Evolutionary conservation across 2,888 invertebrate species (phyloP), one percentile per base, ranked within the genome.

Genomic region (Noctua janthina): DNA sequence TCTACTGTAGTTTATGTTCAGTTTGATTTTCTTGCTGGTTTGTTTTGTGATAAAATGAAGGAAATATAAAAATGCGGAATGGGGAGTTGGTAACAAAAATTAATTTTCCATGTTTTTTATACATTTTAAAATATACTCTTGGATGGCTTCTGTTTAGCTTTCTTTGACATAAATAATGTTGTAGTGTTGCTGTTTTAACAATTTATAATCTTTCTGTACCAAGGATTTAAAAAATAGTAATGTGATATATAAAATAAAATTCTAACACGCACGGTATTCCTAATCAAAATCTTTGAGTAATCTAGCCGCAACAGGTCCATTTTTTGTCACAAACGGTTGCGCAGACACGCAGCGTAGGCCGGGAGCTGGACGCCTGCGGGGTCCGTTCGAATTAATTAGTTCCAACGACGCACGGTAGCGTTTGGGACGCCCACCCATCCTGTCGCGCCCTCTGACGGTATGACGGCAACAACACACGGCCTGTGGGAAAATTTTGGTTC

Each of bases 311-410:
- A 62, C 17, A 62, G 56, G 66, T 20, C 2, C 15, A 39, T 78
- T 86, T 85, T 86, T 83, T 82, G 82, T 83, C 76, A 70, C 54
- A 74, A 23, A 13, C 46, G 35, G 66, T 56, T 78, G 78, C 76
- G 73, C 71, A 17, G 75, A 67, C 67, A 64, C 67, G 76, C 70
- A 77, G 90, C 90, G 92, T 92, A 91, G 88, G 87, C 81, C 88
- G 88, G 90, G 85, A 89, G 90, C 86, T 77, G 81, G 77, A 78
- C 78, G 84, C 90, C 90, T 75, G 88, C 82, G 39, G 91, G 87
- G 90, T 78, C 71, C 78, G 75, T 56, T 84, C 56, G 90, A 88
- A 91, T 91, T 91, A 91, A 92, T 92, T 91, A 90, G 83, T 64
- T 76, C 81, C 80, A 74, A 76, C 62, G 39, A 74, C 72, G 54